Evolutionary conservation across 1,140 invertebrate genomes (phyloP).

Genomic region (Drosophila dunni): DNA sequence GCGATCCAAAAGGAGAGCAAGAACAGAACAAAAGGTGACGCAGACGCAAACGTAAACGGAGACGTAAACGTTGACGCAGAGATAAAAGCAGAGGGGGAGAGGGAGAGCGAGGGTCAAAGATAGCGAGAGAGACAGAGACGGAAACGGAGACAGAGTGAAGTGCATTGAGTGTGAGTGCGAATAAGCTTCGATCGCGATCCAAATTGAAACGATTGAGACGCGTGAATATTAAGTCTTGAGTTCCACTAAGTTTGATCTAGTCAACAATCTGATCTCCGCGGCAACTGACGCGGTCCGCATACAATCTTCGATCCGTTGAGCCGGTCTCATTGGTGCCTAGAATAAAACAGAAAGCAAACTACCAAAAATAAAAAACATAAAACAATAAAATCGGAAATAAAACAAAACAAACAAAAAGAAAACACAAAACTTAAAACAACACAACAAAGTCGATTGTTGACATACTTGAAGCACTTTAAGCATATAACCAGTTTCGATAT

Average conservation of each 20-base stretch:
- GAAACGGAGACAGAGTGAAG: constrained; percentile 11
- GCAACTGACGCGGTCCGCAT: constrained; percentile 6
- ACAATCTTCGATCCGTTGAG: constrained; percentile 26
- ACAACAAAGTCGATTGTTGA: constrained; percentile 43
- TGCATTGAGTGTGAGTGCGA: constrained; percentile 22
- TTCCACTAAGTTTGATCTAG: constrained; percentile 14
- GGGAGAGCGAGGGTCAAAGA: constrained; percentile 21
- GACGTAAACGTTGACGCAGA: constrained; percentile 4
- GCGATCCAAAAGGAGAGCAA: constrained; percentile 16
- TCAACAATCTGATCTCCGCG: constrained; percentile 3
- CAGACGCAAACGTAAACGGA: constrained; percentile 37
- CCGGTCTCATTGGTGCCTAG: constrained; percentile 63
- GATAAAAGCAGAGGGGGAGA: constrained; percentile 21
- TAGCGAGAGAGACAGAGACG: not conserved
- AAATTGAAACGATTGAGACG: constrained; percentile 3
- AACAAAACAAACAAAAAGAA: constrained; percentile 20
- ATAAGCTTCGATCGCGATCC: constrained; percentile 6
- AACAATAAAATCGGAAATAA: not conserved
- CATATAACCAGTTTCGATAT: constrained; percentile 67
- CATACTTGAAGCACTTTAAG: constrained; percentile 41
- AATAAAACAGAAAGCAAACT: constrained; percentile 26
- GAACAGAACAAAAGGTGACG: constrained; percentile 23
- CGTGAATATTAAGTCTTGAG: constrained; percentile 15
- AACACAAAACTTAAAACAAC: constrained; percentile 17
- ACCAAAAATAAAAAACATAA: constrained; percentile 19